Evolutionary conservation across 2,113 vertebrate genomes (phyloP).

Genomic region (Sminthopsis crassicaudata): DNA sequence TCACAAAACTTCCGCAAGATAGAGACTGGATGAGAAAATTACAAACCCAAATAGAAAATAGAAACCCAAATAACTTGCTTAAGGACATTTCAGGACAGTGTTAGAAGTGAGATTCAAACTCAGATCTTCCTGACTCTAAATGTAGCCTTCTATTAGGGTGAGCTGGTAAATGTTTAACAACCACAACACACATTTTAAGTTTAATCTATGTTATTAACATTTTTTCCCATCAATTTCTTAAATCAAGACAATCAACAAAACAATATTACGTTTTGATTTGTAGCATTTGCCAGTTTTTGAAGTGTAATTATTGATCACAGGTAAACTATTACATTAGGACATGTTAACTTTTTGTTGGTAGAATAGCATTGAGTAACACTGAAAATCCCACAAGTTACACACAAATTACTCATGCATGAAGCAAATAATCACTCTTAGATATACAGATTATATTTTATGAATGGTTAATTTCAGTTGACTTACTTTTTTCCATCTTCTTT

Average conservation of each 20-base stretch:
- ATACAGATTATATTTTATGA: not conserved
- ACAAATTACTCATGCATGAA: not conserved
- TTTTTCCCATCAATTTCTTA: not conserved
- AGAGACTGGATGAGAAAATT: constrained; percentile 1
- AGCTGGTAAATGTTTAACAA: not conserved
- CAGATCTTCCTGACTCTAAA: not conserved
- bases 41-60: no score
- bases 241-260: not conserved
- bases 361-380: no score
- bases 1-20: not conserved
- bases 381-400: no score
- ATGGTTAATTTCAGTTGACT: not conserved
- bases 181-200: no score
- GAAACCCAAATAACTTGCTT: not conserved
- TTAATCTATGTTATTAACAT: not conserved
- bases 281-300: not conserved
- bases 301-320: not conserved
- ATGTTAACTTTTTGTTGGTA: no score
- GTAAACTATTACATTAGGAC: not conserved
- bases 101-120: not conserved
- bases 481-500: not conserved
- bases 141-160: not conserved
- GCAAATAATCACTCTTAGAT: not conserved
- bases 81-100: not conserved
- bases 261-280: not conserved